These are phyloP conservation scores for Drosophila miranda DNA, from an alignment of 1,140 invertebrate genomes.

Conservation along the genomic window DNA sequence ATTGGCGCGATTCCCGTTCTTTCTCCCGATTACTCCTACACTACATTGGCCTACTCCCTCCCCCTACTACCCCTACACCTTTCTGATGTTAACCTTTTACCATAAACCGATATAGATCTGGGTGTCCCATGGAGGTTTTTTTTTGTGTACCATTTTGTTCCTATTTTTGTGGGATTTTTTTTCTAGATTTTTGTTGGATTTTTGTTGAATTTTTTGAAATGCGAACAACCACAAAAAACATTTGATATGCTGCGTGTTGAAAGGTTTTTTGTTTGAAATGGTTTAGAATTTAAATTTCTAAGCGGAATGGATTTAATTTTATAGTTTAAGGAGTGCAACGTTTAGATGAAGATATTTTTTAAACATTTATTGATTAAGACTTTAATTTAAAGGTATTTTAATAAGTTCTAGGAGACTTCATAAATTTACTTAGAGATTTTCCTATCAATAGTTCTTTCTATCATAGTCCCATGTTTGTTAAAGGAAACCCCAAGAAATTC, in stretches of 20 bases:
- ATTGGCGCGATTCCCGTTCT: conserved; percentile 41
- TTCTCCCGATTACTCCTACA: conserved; percentile 18
- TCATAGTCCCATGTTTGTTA: no score
- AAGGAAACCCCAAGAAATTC: no score
- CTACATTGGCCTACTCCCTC: no score
- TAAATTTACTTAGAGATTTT: no score
- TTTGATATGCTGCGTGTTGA: conserved; percentile 20
- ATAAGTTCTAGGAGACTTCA: no score
- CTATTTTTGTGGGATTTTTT: conserved; percentile 14
- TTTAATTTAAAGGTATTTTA: no score
- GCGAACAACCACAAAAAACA: conserved; percentile 46
- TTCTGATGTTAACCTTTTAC: conserved; percentile 47
- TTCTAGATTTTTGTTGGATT: not conserved
- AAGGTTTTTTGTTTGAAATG: not conserved
- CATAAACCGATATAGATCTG: conserved; percentile 41
- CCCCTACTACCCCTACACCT: not conserved
- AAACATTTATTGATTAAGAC: no score
- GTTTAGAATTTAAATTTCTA: not conserved
- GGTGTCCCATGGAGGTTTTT: conserved; percentile 6
- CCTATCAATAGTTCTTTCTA: no score
- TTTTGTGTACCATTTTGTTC: conserved; percentile 5
- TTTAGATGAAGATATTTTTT: no score
- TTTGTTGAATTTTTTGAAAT: conserved; percentile 34
- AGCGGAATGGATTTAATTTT: not conserved
- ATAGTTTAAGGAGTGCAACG: not conserved